Conservation (phyloP, 2,113 vertebrate species). For the Zapornia atra region DNA sequence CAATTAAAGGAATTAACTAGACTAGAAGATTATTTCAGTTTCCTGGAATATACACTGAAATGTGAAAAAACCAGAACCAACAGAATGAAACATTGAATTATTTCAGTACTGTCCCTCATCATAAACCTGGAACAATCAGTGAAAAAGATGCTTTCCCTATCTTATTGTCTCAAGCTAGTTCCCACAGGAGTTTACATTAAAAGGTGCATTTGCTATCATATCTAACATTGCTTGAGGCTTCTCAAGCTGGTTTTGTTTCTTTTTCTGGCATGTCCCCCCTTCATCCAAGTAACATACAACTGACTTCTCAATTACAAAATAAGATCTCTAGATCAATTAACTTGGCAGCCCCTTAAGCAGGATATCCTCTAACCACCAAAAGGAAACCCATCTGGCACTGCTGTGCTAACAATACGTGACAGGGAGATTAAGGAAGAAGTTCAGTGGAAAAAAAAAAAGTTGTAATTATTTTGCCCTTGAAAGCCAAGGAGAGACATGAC, state of each 20-base stretch:
- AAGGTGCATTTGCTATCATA: neutral
- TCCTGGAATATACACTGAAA: neutral
- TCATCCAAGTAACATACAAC: neutral
- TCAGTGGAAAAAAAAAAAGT: neutral
- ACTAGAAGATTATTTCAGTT: neutral
- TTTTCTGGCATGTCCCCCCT: neutral
- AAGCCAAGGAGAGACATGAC: neutral
- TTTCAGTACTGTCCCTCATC: neutral
- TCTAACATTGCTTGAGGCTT: neutral
- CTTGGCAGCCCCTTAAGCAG: constrained; percentile 5
- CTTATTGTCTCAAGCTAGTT: neutral
- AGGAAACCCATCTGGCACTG: constrained; percentile 52
- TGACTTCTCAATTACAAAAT: neutral
- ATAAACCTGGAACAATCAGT: neutral
- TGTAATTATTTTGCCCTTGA: neutral
- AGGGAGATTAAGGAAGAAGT: constrained; percentile 9
- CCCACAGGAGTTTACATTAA: neutral
- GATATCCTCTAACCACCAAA: constrained; percentile 54
- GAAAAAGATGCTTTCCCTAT: neutral
- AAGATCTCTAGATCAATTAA: constrained; percentile 8
- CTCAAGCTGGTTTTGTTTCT: neutral
- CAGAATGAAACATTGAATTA: neutral
- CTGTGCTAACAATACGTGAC: constrained; percentile 6
- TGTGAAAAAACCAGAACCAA: neutral
- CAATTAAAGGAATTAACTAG: neutral